Percentiles rank a stretch among this genome's conserved stretches.
Conservation (phyloP, 2,113 vertebrate genomes). For the zebrafish (Danio rerio) region DNA sequence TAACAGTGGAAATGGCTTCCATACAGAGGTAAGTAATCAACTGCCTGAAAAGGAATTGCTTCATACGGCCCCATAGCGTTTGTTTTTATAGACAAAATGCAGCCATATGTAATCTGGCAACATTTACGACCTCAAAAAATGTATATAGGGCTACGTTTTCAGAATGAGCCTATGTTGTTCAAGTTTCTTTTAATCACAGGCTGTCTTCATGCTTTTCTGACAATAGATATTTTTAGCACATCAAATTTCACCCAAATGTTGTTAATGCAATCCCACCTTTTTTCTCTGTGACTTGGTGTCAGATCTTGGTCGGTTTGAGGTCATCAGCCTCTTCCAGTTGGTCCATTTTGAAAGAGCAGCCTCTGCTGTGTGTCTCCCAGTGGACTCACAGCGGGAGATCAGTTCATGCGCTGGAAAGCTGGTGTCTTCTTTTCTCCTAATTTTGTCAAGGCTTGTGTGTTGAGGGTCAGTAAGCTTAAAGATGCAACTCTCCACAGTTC, state of each 20-base stretch:
- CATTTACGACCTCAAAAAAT: no score
- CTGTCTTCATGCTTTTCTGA: no score
- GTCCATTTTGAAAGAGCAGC: slow-evolving; percentile 63
- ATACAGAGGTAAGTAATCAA: no score
- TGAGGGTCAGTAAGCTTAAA: slow-evolving; percentile 68
- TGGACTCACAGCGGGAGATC: slow-evolving; percentile 66
- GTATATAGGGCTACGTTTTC: no score
- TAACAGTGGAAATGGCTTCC: no score
- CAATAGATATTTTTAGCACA: no score
- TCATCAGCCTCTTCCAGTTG: slow-evolving; percentile 56
- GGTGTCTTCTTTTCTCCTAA: slow-evolving; percentile 62
- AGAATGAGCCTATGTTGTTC: no score
- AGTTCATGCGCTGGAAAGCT: slow-evolving; percentile 72
- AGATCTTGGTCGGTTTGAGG: background rate
- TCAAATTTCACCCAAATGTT: background rate
- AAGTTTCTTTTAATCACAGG: no score
- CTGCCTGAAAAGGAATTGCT: no score
- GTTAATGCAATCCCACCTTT: background rate
- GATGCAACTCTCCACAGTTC: slow-evolving; percentile 60
- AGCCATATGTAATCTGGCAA: no score
- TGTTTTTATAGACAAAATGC: no score
- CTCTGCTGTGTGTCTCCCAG: slow-evolving; percentile 65
- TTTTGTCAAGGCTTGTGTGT: slow-evolving; percentile 57
- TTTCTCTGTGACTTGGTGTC: background rate
- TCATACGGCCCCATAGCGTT: no score